Evolutionary conservation across 2,113 vertebrate species (phyloP), one percentile per base, ranked within the genome.

Genomic region (Crocuta crocuta): DNA sequence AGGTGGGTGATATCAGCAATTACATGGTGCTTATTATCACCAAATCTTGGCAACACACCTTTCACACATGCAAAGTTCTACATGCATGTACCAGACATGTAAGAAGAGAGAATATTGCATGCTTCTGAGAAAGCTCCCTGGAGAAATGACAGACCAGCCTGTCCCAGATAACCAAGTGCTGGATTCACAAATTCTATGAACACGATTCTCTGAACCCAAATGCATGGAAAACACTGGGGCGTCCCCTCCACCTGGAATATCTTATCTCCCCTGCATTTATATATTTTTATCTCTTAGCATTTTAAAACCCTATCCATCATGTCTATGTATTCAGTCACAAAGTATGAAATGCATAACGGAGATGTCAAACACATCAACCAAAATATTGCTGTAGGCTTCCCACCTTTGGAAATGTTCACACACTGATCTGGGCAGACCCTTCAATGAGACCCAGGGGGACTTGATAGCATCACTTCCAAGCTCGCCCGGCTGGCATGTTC

Each of bases 291-390:
- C 26, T 70, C 16, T 65, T 92, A 50, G 71, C 50, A n/a, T 76
- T 80, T 26, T 17, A 73, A 96, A 91, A 33, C 1, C 8, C 4
- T 76, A 61, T 48, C 21, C 24, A 4, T 55, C 33, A 93, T 33
- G 31, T n/a, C 15, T 48, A 50, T 16, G 23, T 23, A 7, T 39
- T 71, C 28, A 68, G 28, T 80, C 48, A 31, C 70, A 80, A 76
- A 87, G 83, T 90, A 92, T 39, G 39, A 91, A 78, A 61, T 84
- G 45, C 19, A 66, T 84, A 74, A 88, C 91, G 89, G 13, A 66
- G 80, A 88, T 73, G 45, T 73, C 66, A 95, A 82, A 55, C 28
- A 24, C 35, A 35, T 93, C 61, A 89, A 26, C 39, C 6, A 17
- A 82, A 82, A 81, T 68, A 89, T 2, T 70, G 33, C 78, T n/a